Conservation (phyloP, 2,888 invertebrate genomes). For the Sepioteuthis lessoniana region DNA sequence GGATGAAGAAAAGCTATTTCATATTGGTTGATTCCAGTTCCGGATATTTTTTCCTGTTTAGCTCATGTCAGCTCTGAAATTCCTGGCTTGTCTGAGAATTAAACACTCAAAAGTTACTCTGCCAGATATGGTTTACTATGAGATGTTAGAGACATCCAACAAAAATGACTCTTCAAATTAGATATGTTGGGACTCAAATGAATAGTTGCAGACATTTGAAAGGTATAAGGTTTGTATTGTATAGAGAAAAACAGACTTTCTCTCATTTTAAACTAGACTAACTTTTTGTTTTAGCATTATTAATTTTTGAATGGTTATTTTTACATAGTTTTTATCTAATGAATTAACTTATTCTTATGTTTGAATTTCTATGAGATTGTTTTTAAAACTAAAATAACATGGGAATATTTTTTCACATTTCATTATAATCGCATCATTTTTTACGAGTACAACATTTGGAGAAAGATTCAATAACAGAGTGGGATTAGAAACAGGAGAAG, state of each 20-base stretch:
- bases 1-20: neutral
- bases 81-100: conserved; percentile 8
- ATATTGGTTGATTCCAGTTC: neutral
- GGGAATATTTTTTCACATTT: too few relatives aligned
- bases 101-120: neutral
- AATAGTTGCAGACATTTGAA: neutral
- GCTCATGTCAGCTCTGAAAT: neutral
- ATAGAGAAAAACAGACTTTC: neutral
- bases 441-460: too few relatives aligned
- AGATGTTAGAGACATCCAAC: neutral
- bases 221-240: neutral
- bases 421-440: too few relatives aligned
- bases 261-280: neutral
- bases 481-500: too few relatives aligned
- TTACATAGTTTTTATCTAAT: too few relatives aligned
- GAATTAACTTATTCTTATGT: too few relatives aligned
- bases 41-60: neutral
- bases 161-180: neutral
- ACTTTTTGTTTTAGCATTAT: neutral
- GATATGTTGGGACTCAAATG: neutral
- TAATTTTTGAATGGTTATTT: neutral
- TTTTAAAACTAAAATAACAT: too few relatives aligned
- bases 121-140: neutral
- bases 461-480: too few relatives aligned
- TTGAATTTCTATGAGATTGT: too few relatives aligned